A percentile compares a stretch with the other conserved stretches of the same genome.
Evolutionary conservation across 2,888 invertebrate species (phyloP).

Genomic region (Polyommatus iphigenia): DNA sequence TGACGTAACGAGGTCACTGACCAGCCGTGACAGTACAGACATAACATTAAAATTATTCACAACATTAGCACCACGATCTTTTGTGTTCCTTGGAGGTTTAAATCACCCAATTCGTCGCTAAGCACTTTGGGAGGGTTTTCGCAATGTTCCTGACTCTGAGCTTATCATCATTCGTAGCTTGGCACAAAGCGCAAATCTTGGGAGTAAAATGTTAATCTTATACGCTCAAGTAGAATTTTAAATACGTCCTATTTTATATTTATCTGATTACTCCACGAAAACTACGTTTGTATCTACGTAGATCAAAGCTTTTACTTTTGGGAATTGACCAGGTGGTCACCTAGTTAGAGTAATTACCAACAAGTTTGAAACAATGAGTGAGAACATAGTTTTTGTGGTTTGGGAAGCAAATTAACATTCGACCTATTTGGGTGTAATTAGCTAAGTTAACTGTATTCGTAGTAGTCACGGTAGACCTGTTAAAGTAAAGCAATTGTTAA

Average conservation of each 20-base stretch:
- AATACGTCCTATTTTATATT: background rate
- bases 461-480: background rate
- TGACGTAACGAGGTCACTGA: conserved; percentile 46
- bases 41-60: conserved; percentile 26
- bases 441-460: conserved; percentile 5
- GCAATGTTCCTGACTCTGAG: background rate
- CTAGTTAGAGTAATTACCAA: conserved; percentile 8
- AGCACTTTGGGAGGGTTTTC: background rate
- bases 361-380: conserved; percentile 6
- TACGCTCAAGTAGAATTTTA: background rate
- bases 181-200: background rate
- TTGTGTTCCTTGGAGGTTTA: background rate
- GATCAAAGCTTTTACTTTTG: conserved; percentile 7
- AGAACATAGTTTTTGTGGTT: conserved; percentile 12
- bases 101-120: background rate
- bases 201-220: background rate
- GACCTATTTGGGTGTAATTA: background rate
- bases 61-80: conserved; percentile 13
- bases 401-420: conserved; percentile 9
- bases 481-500: background rate
- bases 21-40: conserved; percentile 44
- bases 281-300: background rate
- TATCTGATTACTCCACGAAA: background rate
- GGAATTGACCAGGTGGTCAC: conserved; percentile 7
- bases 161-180: background rate